Base-by-base conservation (phyloP, 1,140 invertebrate species). In the Ostrea denselamellosa region DNA sequence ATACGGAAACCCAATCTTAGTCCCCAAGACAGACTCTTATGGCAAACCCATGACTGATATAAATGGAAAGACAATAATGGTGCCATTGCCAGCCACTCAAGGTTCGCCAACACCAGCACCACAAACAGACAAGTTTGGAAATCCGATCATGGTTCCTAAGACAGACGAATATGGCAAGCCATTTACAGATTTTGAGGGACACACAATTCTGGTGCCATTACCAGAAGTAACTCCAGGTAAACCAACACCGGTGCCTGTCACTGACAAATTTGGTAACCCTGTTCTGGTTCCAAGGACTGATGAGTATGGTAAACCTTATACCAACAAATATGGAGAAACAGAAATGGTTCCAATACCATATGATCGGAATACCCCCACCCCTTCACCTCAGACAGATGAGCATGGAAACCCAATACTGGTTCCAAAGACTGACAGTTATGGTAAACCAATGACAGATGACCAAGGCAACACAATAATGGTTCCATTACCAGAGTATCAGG, bases 111-210 rank as follows among this genome's bases (percentile, higher is more conserved):
- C 86, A 19, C 51, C 87, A 53, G 34, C 83, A 17, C 87, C 85
- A 82, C 68, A 44, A 10, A 65, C 86, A 82, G 86, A 84, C n/a
- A 54, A 62, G 2, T 89, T 68, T 44, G 52, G 84, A 71, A 83
- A 90, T 25, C 84, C 86, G 34, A 86, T 83, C 19, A 4, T 34
- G 2, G 68, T 56, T n/a, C 85, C 81, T 19, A 86, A 52, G 54
- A 81, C 86, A 85, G 83, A 88, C 83, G 56, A 82, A 65, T 83
- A 25, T 87, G 86, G 54, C n/a, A 85, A 44, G 28, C 86, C 86
- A 19, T 62, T 44, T 34, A 77, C 84, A 8, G 51, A 52, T 83
- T 83, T 52, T n/a, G 9, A n/a, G 3, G 82, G 82, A 83, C 22
- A 83, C 52, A 52, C 82, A 83, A n/a, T 83, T 51, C 8, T 83